Conservation (phyloP, 2,888 invertebrate genomes). For the Drosophila mulleri region DNA sequence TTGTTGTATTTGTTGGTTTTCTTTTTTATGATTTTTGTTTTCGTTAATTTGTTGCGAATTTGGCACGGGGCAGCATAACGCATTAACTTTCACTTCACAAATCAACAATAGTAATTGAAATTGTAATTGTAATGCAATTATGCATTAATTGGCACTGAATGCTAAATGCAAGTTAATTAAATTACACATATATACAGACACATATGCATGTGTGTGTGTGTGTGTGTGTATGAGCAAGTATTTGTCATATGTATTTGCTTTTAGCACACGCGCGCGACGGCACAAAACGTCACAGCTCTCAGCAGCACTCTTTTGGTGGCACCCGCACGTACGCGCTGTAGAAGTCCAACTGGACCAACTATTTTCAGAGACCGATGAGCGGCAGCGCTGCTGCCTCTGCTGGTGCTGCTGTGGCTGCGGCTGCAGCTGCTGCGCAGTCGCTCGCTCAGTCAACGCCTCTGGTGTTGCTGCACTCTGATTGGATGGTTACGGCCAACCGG, state of each 20-base stretch:
- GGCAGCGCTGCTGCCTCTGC: slow-evolving; percentile 22
- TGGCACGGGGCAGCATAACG: slow-evolving; percentile 54
- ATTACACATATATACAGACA: slow-evolving; percentile 19
- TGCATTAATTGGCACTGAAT: slow-evolving; percentile 46
- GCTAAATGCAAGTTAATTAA: slow-evolving; percentile 46
- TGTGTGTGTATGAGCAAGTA: slow-evolving; percentile 17
- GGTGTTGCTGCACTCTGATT: slow-evolving; percentile 44
- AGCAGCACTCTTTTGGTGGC: slow-evolving; percentile 50
- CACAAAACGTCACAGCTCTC: slow-evolving; percentile 40
- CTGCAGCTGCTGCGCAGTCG: slow-evolving; percentile 58
- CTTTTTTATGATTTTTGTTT: slow-evolving; percentile 21
- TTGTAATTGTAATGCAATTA: slow-evolving; percentile 38
- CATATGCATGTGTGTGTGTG: not conserved
- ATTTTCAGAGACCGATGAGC: slow-evolving; percentile 44
- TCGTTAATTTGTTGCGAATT: slow-evolving; percentile 35
- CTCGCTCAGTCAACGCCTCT: slow-evolving; percentile 67
- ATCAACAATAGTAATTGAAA: slow-evolving; percentile 38
- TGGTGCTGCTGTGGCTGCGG: slow-evolving; percentile 33
- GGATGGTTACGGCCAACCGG: slow-evolving; percentile 57
- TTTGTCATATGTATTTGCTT: slow-evolving; percentile 19
- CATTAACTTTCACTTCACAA: slow-evolving; percentile 44
- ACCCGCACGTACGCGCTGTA: slow-evolving; percentile 82
- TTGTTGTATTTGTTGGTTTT: slow-evolving; percentile 13
- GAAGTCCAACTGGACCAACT: slow-evolving; percentile 78
- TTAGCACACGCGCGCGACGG: slow-evolving; percentile 46